phyloP scores from a whole-genome alignment of 2,888 invertebrate genomes.

The Petrolisthes cinctipes region DNA sequence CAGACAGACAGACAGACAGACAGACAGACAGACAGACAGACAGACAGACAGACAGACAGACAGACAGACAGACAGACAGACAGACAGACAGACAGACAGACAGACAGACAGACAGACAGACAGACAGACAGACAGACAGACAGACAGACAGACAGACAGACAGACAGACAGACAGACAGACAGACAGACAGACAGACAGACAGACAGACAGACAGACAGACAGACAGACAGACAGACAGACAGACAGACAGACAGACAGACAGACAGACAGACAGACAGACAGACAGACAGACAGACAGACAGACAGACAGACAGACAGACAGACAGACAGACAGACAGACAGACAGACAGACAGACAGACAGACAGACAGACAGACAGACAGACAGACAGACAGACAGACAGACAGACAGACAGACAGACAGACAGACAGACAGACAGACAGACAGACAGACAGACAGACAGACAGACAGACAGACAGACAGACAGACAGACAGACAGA shows the following conservation, averaged over 20 bases:
- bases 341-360: not conserved
- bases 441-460: conserved; percentile 40
- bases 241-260: conserved; percentile 40
- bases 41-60: conserved; percentile 40
- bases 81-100: conserved; percentile 1
- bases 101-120: not conserved
- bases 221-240: conserved; percentile 43
- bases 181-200: not conserved
- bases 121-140: not conserved
- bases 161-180: not conserved
- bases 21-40: conserved; percentile 43
- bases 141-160: not conserved
- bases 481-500: not conserved
- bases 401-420: not conserved
- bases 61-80: not conserved
- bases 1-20: not conserved
- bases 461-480: not conserved
- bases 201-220: not conserved
- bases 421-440: conserved; percentile 43
- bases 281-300: not conserved
- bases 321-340: not conserved
- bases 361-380: not conserved
- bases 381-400: not conserved
- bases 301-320: not conserved
- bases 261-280: not conserved